Evolutionary conservation across 2,797 vertebrate genomes (phyloP), one percentile per base, ranked within the genome.

Genomic region (Gymnoscopelus braueri): DNA sequence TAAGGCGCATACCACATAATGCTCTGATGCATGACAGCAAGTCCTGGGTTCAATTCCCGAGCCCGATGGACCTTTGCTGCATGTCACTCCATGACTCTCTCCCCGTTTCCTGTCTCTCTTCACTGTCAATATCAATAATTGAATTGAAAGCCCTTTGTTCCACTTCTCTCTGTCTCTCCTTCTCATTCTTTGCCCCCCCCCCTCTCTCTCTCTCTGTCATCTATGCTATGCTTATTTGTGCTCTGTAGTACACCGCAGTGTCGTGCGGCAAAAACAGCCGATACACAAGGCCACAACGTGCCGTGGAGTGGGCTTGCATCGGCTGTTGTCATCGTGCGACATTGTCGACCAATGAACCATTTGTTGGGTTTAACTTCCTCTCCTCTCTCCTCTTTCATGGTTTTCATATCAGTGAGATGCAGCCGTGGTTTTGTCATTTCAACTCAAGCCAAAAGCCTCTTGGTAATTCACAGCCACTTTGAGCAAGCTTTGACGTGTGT

Each of bases 381-480:
- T 29, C 52, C 59, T 51, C 63, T 44, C 13, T 39, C 51, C 52
- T 69, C 54, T 23, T n/a, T 65, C 4, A 66, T 53, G n/a, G 52
- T 64, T 56, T 71, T 63, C 26, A 29, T 74, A 81, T 84, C 83
- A 83, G 78, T 44, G 0, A 65, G 81, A 78, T 62, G 72, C 80
- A 82, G 81, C 81, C 69, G 53, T 60, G 64, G 29, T 75, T 82
- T 79, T 74, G 2, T 77, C 73, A 63, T 67, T 72, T 29, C 67
- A 73, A 70, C 14, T 2, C 70, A 14, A 65, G 64, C 61, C 56
- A 68, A 71, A 64, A 70, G 15, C 49, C 39, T 71, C 60, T 63
- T 71, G 57, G 78, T 74, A 74, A 78, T 80, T 78, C 65, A 15
- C 52, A 26, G 29, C 61, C 9, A 1, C 69, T 79, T 70, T 86